phyloP scores from a whole-genome alignment of 2,113 vertebrate genomes.

The Bungarus multicinctus region DNA sequence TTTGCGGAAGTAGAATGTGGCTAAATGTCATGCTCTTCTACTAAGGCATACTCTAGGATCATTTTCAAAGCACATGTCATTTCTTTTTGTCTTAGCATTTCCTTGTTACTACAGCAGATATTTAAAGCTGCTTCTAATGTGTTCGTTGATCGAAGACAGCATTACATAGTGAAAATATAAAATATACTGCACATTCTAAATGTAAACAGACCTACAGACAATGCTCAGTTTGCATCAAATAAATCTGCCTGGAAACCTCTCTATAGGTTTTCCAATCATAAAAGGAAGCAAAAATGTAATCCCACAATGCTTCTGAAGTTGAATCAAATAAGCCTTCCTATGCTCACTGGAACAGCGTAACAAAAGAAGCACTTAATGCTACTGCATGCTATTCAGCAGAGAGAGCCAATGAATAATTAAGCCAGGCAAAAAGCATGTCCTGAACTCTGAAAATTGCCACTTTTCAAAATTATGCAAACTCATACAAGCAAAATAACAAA shows the following conservation, averaged over 20 bases:
- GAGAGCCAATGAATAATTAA: not conserved
- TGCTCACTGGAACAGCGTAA: not conserved
- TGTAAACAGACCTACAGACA: not conserved
- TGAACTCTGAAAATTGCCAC: not conserved
- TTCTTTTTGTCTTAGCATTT: not conserved
- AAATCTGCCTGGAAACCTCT: not conserved
- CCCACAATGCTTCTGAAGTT: not conserved
- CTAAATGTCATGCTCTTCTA: not conserved
- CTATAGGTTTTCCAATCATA: not conserved
- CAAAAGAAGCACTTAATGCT: not conserved
- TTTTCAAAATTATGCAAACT: not conserved
- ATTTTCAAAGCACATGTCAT: not conserved
- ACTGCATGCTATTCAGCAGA: not conserved
- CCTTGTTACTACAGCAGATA: not conserved
- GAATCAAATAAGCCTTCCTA: not conserved
- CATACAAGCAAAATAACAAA: not conserved
- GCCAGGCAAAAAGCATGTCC: not conserved
- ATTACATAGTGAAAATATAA: not conserved
- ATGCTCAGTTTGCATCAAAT: not conserved
- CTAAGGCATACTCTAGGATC: not conserved
- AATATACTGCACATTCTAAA: not conserved
- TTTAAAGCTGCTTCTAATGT: not conserved
- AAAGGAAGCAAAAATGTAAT: not conserved
- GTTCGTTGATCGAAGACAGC: not conserved
- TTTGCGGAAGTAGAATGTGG: slow-evolving; percentile 6